A percentile compares a stretch with the other conserved stretches of the same genome.
These are phyloP conservation scores for Acrocephalus arundinaceus DNA, from an alignment of 2,113 vertebrate genomes.

Conservation along the genomic window DNA sequence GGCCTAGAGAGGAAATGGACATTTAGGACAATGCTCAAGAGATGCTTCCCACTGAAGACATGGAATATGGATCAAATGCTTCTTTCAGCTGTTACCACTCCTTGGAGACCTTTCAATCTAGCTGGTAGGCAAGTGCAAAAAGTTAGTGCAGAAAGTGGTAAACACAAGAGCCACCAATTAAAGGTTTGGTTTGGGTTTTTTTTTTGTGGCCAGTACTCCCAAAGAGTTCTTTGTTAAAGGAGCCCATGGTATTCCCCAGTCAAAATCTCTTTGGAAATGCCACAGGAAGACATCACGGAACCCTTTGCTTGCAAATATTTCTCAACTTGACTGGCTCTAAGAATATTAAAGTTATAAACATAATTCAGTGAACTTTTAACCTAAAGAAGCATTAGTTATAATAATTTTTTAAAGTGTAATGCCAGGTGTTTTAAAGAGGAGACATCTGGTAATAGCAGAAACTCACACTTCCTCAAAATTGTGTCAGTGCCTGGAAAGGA, in stretches of 20 bases:
- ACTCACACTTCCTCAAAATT: slow-evolving; percentile 40
- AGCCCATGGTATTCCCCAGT: neutral
- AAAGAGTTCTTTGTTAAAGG: neutral
- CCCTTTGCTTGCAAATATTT: neutral
- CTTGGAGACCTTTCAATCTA: neutral
- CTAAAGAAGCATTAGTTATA: neutral
- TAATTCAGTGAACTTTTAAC: neutral
- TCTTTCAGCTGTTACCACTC: neutral
- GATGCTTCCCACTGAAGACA: neutral
- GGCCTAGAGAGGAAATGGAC: neutral
- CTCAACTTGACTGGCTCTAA: neutral
- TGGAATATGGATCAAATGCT: neutral
- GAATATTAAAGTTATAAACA: neutral
- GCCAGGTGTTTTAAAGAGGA: neutral
- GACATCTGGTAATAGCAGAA: slow-evolving; percentile 13
- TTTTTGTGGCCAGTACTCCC: neutral
- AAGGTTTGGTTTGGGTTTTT: neutral
- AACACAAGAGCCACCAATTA: neutral
- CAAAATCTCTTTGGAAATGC: neutral
- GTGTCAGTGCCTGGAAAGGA: neutral
- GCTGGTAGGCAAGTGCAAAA: neutral
- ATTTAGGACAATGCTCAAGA: neutral
- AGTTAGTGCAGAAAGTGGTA: neutral
- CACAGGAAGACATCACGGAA: neutral
- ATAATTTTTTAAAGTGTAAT: neutral